These are phyloP conservation scores for Laodelphax striatellus DNA, from an alignment of 1,140 invertebrate species.

Conservation along the genomic window DNA sequence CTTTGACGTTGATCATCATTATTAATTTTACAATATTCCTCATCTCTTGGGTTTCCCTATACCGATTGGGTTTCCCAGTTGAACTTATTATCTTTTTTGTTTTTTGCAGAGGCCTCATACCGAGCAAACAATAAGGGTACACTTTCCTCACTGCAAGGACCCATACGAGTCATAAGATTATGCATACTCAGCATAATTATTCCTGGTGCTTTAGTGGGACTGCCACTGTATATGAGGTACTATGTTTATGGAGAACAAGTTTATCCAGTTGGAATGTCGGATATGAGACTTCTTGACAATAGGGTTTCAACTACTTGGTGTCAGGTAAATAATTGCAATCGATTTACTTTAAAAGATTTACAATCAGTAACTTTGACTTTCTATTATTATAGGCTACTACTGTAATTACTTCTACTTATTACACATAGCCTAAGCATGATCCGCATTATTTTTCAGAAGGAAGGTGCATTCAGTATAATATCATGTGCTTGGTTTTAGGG, in stretches of 20 bases:
- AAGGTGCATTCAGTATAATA: too few species aligned
- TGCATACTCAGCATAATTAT: conserved; percentile 49
- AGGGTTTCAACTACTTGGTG: conserved; percentile 67
- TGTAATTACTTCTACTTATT: too few species aligned
- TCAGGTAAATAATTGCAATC: conserved; percentile 44
- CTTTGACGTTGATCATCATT: too few species aligned
- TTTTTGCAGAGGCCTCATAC: neutral
- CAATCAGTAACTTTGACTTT: too few species aligned
- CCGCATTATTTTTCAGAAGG: too few species aligned
- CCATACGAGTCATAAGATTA: conserved; percentile 45
- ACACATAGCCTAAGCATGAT: too few species aligned
- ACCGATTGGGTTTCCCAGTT: too few species aligned
- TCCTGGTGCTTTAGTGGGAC: conserved; percentile 48
- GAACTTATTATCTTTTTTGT: neutral
- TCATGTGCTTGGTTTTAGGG: too few species aligned
- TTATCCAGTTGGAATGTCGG: conserved; percentile 59
- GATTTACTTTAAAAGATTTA: too few species aligned
- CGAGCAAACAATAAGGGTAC: conserved; percentile 2
- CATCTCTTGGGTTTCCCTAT: too few species aligned
- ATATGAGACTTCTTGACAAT: conserved; percentile 58
- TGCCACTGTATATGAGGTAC: conserved; percentile 55
- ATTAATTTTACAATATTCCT: too few species aligned
- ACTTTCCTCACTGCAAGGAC: conserved; percentile 33
- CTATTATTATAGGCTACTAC: too few species aligned
- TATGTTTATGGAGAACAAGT: conserved; percentile 52